Conservation (phyloP, 2,797 vertebrate genomes). For the Strix occidentalis region DNA sequence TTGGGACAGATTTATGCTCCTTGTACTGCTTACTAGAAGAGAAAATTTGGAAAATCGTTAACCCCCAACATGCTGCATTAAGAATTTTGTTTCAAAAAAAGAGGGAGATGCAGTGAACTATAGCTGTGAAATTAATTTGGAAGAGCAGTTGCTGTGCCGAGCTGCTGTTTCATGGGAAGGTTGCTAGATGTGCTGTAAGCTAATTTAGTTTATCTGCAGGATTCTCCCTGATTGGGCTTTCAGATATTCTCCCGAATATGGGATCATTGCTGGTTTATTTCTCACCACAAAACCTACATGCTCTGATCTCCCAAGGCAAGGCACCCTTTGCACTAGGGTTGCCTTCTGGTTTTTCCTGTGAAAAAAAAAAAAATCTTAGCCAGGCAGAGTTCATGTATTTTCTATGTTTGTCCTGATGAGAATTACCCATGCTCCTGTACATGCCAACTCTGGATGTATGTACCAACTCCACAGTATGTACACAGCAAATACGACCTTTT, state of each 20-base stretch:
- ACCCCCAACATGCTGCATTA: neutral
- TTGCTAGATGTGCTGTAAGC: neutral
- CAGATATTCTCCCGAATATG: neutral
- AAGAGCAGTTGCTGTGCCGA: neutral
- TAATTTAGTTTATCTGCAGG: slow-evolving; percentile 8
- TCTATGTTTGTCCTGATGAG: neutral
- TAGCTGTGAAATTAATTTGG: slow-evolving; percentile 30
- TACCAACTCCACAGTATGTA: neutral
- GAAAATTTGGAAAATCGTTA: neutral
- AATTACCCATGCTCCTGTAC: neutral
- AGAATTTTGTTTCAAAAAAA: neutral
- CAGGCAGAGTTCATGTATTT: neutral
- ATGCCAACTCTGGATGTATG: neutral
- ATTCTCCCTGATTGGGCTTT: neutral
- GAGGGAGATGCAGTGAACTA: neutral
- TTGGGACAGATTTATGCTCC: neutral
- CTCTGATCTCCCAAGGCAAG: neutral
- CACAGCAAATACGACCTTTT: neutral
- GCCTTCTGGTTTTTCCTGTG: neutral
- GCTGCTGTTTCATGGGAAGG: neutral
- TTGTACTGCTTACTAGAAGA: neutral
- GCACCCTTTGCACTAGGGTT: neutral
- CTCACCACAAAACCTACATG: neutral
- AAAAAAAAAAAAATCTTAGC: neutral
- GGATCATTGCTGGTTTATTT: neutral